Conservation (phyloP, 2,113 vertebrate species). For the Muntiacus muntjak region DNA sequence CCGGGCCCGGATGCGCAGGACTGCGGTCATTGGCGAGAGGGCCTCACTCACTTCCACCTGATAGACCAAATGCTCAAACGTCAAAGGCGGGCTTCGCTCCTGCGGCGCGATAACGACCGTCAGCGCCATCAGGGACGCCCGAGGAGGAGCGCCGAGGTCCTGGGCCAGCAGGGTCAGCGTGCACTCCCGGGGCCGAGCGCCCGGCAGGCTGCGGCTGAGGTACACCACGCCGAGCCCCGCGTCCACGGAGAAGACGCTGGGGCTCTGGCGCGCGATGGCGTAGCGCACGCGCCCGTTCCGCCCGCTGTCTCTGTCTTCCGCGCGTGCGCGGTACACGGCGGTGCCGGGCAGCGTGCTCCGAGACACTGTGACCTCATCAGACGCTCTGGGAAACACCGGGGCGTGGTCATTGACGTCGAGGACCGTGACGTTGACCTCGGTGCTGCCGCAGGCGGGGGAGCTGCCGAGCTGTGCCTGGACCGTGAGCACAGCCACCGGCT, state of each 20-base stretch:
- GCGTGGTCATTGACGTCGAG: constrained; percentile 90
- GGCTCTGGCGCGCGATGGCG: constrained; percentile 70
- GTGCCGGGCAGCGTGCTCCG: constrained; percentile 82
- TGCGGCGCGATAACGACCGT: constrained; percentile 79
- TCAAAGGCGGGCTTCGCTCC: constrained; percentile 72
- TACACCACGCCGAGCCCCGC: constrained; percentile 81
- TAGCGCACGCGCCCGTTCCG: constrained; percentile 87
- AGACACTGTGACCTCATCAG: constrained; percentile 80
- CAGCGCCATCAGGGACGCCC: constrained; percentile 81
- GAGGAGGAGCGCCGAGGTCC: constrained; percentile 85
- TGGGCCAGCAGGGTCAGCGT: constrained; percentile 81
- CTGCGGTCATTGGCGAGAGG: constrained; percentile 72
- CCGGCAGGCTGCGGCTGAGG: constrained; percentile 80
- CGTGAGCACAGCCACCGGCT: constrained; percentile 81
- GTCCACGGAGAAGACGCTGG: constrained; percentile 83
- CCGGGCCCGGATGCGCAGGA: constrained; percentile 87
- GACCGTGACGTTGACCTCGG: constrained; percentile 88
- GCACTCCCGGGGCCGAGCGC: constrained; percentile 58
- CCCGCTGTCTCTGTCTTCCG: constrained; percentile 89
- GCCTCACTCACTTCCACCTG: constrained; percentile 89
- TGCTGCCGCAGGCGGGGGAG: constrained; percentile 83
- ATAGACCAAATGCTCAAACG: constrained; percentile 90
- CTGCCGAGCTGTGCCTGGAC: constrained; percentile 85
- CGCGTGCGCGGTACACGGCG: constrained; percentile 88
- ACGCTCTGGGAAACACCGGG: constrained; percentile 81